Conservation (phyloP, 1,140 invertebrate genomes). For the Trachelipus rathkii region DNA sequence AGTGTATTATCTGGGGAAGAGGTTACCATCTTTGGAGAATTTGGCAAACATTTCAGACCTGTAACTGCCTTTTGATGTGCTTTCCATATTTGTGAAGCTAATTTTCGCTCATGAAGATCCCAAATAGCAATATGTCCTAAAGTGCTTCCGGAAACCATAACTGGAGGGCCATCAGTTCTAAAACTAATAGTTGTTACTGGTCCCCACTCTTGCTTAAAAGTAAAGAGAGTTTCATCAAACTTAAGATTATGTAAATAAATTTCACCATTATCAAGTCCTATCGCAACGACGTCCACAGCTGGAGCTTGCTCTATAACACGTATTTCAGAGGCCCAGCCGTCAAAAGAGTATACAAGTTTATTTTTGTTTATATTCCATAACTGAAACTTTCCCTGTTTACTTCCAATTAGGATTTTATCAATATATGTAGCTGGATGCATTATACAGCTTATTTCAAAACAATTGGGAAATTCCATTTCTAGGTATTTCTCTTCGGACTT, state of each 20-base stretch:
- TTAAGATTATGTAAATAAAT: conserved; percentile 87
- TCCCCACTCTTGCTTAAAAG: conserved; percentile 91
- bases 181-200: conserved; percentile 77
- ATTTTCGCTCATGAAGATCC: conserved; percentile 81
- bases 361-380: conserved; percentile 82
- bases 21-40: conserved; percentile 83
- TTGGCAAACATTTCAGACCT: conserved; percentile 74
- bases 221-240: conserved; percentile 76
- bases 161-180: conserved; percentile 75
- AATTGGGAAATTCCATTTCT: conserved; percentile 60
- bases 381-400: conserved; percentile 78
- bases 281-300: conserved; percentile 81
- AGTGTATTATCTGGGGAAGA: conserved; percentile 92
- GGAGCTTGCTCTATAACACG: conserved; percentile 74
- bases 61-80: conserved; percentile 72
- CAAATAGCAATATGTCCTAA: conserved; percentile 79
- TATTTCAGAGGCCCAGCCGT: conserved; percentile 68
- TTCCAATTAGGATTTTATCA: conserved; percentile 91
- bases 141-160: conserved; percentile 78
- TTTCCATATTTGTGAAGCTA: conserved; percentile 66
- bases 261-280: conserved; percentile 75
- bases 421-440: conserved; percentile 87
- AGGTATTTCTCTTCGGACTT: conserved; percentile 60
- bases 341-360: conserved; percentile 74
- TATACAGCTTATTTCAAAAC: conserved; percentile 71